These are phyloP conservation scores for Syngnathoides biaculeatus DNA, from an alignment of 2,113 vertebrate genomes.

Conservation along the genomic window DNA sequence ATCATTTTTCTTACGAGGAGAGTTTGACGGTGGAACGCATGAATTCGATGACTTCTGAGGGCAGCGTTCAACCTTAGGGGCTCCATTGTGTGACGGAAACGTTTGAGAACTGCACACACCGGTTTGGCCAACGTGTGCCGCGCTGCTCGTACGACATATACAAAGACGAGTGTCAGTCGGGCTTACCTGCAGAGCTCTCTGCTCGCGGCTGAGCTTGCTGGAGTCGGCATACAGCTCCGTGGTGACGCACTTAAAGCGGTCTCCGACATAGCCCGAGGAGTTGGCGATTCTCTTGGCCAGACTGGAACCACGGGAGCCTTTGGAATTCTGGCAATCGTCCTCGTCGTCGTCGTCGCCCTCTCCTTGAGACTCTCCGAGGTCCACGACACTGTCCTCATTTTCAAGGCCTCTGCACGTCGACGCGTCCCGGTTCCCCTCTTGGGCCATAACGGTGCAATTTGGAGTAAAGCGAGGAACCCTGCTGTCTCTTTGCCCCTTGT, in stretches of 20 bases:
- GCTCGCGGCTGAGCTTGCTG: slow-evolving; percentile 96
- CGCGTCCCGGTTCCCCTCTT: slow-evolving; percentile 33
- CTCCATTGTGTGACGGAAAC: not conserved
- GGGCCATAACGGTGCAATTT: slow-evolving; percentile 42
- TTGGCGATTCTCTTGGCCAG: slow-evolving; percentile 96
- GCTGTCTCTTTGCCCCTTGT: slow-evolving; percentile 35
- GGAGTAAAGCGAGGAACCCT: slow-evolving; percentile 17
- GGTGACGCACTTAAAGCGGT: slow-evolving; percentile 97
- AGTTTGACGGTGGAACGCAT: not conserved
- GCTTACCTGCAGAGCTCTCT: slow-evolving; percentile 97
- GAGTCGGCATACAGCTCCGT: slow-evolving; percentile 97
- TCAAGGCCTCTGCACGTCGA: slow-evolving; percentile 37
- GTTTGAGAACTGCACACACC: too few relatives aligned
- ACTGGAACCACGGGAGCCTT: slow-evolving; percentile 75
- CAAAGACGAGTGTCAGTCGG: slow-evolving; percentile 14
- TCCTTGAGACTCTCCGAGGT: slow-evolving; percentile 63
- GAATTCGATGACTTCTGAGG: not conserved
- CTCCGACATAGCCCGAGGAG: slow-evolving; percentile 95
- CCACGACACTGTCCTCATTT: slow-evolving; percentile 62
- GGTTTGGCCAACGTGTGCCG: not conserved
- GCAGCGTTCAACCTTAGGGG: not conserved
- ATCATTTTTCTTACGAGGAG: not conserved
- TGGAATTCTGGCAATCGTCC: slow-evolving; percentile 67
- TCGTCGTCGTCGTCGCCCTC: slow-evolving; percentile 71
- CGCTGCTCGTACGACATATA: not conserved